phyloP scores from a whole-genome alignment of 2,113 vertebrate genomes.

The Anhinga anhinga region DNA sequence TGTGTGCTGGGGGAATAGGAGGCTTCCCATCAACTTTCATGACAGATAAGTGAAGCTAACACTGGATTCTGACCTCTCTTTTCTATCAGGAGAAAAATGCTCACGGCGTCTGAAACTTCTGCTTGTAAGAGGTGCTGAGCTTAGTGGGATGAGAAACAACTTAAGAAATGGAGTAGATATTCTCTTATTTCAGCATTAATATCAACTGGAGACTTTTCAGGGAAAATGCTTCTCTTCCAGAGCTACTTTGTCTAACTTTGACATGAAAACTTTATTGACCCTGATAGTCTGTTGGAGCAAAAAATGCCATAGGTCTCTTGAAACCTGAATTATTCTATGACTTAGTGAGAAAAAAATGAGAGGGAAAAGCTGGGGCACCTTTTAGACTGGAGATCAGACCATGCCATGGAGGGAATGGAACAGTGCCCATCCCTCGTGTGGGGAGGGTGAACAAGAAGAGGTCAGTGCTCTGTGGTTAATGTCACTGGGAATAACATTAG shows the following conservation, averaged over 20 bases:
- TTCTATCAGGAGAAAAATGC: conserved; percentile 8
- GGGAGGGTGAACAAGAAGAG: background rate
- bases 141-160: background rate
- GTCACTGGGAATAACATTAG: background rate
- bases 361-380: background rate
- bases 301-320: background rate
- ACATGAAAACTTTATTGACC: background rate
- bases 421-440: fast-evolving
- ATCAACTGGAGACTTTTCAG: background rate
- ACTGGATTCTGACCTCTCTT: background rate
- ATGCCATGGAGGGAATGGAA: fast-evolving
- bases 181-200: background rate
- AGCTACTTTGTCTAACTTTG: background rate
- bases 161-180: background rate
- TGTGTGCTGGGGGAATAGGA: background rate
- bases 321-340: background rate
- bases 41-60: background rate
- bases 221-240: background rate
- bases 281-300: background rate
- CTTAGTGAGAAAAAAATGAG: background rate
- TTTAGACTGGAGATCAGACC: background rate
- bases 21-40: background rate
- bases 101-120: background rate
- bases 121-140: background rate
- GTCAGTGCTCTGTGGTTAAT: background rate